Conservation (phyloP, 2,797 vertebrate genomes). For the Galagoides demidoff region DNA sequence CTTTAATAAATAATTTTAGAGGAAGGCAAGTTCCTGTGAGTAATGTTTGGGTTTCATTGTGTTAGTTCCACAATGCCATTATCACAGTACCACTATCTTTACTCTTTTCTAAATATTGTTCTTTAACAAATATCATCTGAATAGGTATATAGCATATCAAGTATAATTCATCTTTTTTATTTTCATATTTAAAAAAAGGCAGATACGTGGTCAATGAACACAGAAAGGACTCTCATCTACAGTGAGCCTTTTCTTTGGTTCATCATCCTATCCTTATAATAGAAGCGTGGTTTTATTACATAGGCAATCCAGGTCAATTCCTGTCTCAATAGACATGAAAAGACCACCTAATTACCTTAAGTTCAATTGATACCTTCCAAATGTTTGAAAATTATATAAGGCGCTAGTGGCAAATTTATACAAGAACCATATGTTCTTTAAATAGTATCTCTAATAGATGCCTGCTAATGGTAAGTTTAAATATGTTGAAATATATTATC, state of each 20-base stretch:
- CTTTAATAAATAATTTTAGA: background rate
- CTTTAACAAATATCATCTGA: background rate
- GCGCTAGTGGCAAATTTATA: background rate
- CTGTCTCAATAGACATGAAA: background rate
- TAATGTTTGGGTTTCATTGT: background rate
- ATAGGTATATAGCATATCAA: background rate
- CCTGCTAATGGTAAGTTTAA: constrained; percentile 2
- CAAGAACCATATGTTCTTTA: background rate
- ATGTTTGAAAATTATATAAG: constrained; percentile 41
- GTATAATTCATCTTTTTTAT: background rate
- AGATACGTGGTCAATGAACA: background rate
- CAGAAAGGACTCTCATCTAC: background rate
- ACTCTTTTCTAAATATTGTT: background rate
- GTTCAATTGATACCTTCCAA: background rate
- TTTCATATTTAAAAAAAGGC: background rate
- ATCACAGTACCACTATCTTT: background rate
- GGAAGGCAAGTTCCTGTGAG: background rate
- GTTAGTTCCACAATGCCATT: background rate
- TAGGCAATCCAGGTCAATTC: background rate
- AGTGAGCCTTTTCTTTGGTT: background rate
- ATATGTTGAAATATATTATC: background rate
- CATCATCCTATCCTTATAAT: background rate
- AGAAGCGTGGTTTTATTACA: background rate
- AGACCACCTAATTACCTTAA: background rate
- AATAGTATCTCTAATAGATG: constrained; percentile 20